phyloP scores from a whole-genome alignment of 1,140 invertebrate genomes.

The Trichomalopsis sarcophagae region DNA sequence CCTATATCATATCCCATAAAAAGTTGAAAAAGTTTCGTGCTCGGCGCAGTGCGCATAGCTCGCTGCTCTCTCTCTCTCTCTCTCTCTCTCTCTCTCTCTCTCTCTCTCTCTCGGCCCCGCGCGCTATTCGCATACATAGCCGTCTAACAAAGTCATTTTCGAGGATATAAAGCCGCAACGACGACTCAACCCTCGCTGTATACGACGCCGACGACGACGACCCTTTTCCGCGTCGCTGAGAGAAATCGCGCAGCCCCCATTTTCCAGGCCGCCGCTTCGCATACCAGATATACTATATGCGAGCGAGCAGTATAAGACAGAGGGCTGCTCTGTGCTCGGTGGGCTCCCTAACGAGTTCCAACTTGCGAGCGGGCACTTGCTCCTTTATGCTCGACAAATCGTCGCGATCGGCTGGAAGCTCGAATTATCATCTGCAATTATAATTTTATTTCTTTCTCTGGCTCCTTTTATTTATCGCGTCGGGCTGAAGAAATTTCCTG shows the following conservation, averaged over 20 bases:
- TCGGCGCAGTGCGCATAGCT: no score
- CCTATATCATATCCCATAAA: no score
- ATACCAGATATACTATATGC: neutral
- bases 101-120: neutral
- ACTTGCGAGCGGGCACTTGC: neutral
- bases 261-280: slow-evolving; percentile 41
- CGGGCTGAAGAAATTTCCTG: no score
- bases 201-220: neutral
- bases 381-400: neutral
- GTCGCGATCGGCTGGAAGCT: neutral
- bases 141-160: slow-evolving; percentile 45
- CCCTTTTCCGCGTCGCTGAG: slow-evolving; percentile 40
- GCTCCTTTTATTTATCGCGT: no score
- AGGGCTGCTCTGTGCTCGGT: no score
- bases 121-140: neutral
- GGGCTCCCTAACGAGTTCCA: slow-evolving; percentile 15
- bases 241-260: slow-evolving; percentile 44
- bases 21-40: no score
- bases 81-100: neutral
- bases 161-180: slow-evolving; percentile 45
- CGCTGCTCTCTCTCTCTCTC: neutral
- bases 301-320: no score
- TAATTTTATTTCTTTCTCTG: neutral
- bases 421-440: neutral
- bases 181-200: neutral